These are phyloP conservation scores for Alosa sapidissima DNA, from an alignment of 2,797 vertebrate genomes.

Conservation along the genomic window DNA sequence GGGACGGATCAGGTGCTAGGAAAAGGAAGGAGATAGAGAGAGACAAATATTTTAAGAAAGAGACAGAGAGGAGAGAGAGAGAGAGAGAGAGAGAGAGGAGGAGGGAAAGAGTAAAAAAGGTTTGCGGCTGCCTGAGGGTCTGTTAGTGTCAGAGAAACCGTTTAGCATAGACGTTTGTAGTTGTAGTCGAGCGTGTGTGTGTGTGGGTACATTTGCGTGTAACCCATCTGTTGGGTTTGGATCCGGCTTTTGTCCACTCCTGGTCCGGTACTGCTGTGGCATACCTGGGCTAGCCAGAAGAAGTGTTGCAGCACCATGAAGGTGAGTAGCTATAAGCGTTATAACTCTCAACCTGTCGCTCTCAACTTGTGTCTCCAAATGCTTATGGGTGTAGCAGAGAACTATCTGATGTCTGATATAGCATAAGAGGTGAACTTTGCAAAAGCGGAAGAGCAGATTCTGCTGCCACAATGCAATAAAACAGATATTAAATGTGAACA, in stretches of 20 bases:
- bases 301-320: background rate
- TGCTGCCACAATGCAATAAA: too few relatives aligned
- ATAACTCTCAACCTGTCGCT: background rate
- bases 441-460: too few relatives aligned
- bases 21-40: background rate
- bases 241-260: background rate
- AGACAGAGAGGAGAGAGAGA: background rate
- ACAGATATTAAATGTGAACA: too few relatives aligned
- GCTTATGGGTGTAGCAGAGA: background rate
- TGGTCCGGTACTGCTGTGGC: background rate
- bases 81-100: background rate
- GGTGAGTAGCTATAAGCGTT: background rate
- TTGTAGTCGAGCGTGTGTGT: background rate
- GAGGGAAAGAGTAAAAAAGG: background rate
- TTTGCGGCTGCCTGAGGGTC: background rate
- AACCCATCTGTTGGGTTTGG: background rate
- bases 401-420: background rate
- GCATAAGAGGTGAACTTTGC: too few relatives aligned
- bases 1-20: background rate
- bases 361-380: background rate
- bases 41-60: background rate
- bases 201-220: background rate
- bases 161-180: background rate
- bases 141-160: background rate
- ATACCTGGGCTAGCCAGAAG: background rate